Conservation (phyloP, 2,888 invertebrate species). For the Synergus itoensis region DNA sequence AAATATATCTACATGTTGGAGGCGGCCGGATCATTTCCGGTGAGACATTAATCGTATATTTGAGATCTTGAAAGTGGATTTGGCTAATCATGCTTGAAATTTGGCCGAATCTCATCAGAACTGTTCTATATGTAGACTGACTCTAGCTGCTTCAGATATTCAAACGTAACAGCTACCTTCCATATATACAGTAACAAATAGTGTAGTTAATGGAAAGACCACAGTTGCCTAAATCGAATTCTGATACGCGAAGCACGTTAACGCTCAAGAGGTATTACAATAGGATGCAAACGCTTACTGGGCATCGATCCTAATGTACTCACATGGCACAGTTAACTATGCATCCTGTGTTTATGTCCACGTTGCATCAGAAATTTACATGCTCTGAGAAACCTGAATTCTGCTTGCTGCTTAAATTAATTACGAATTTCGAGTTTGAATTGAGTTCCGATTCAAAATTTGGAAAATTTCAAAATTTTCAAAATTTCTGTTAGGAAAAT, state of each 20-base stretch:
- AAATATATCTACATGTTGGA: slow-evolving; percentile 1
- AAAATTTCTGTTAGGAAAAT: too few species aligned
- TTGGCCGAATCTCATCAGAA: not conserved
- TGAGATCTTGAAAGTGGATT: not conserved
- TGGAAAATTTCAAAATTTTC: too few species aligned
- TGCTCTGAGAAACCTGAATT: not conserved
- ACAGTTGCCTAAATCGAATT: slow-evolving; percentile 30
- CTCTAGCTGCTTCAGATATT: slow-evolving; percentile 34
- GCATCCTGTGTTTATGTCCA: not conserved
- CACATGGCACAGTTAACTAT: slow-evolving; percentile 11
- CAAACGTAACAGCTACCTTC: not conserved
- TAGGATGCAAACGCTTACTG: slow-evolving; percentile 22
- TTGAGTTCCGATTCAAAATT: too few species aligned
- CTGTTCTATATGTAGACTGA: slow-evolving; percentile 7
- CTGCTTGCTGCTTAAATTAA: not conserved
- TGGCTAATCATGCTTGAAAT: slow-evolving; percentile 11
- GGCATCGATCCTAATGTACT: slow-evolving; percentile 28
- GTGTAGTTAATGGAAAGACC: slow-evolving; percentile 36
- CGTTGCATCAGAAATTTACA: not conserved
- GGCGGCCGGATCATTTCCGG: not conserved
- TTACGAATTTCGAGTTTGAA: not conserved
- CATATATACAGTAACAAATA: slow-evolving; percentile 4
- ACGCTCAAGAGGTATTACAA: slow-evolving; percentile 32
- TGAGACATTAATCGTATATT: slow-evolving; percentile 15
- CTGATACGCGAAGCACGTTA: slow-evolving; percentile 35